Base-by-base conservation (phyloP, 2,113 vertebrate species). In the Cynopterus brachyotis region DNA sequence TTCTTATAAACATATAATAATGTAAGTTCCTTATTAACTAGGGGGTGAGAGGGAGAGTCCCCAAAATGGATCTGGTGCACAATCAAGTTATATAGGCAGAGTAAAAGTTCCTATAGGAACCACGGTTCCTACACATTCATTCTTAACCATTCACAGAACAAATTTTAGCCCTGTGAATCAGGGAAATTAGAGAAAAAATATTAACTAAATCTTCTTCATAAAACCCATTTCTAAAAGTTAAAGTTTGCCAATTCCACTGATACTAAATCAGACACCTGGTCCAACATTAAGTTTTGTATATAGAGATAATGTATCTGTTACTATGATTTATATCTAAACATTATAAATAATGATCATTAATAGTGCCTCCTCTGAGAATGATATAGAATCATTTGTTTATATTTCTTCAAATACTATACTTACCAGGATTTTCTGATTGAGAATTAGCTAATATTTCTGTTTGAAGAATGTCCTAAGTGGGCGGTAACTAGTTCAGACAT, bases 391-490 rank as follows among this genome's bases (percentile, higher is more conserved):
- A 82, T 42, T 53, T 66, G 1, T 45, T 82, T 72, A 1, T 64
- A 32, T 64, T 84, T 70, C 55, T 67, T 53, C 53, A 76, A 89
- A 76, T 35, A 70, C 40, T 60, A 19, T 70, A 32, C 37, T 93
- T 96, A 53, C 57, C 78, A 96, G 45, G 62, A 84, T 62, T 70
- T 47, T 70, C 53, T 55, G 3, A 70, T 85, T 45, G 59, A 37
- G 22, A 73, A 62, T 75, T 92, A 89, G 24, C 35, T 89, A 85
- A 66, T 47, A 93, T 60, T 82, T 76, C 35, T 92, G 12, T 45
- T 83, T 62, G 7, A 79, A 85, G 53, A 57, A 89, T 20, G 24
- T 24, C 70, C 15, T 84, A 55, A 89, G 2, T 13, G 22, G 22
- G 17, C 35, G 30, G 53, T 32, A 84, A 84, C 22, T 5, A 93